phyloP scores from a whole-genome alignment of 2,888 invertebrate species.

The Ichneumoninae sp. region DNA sequence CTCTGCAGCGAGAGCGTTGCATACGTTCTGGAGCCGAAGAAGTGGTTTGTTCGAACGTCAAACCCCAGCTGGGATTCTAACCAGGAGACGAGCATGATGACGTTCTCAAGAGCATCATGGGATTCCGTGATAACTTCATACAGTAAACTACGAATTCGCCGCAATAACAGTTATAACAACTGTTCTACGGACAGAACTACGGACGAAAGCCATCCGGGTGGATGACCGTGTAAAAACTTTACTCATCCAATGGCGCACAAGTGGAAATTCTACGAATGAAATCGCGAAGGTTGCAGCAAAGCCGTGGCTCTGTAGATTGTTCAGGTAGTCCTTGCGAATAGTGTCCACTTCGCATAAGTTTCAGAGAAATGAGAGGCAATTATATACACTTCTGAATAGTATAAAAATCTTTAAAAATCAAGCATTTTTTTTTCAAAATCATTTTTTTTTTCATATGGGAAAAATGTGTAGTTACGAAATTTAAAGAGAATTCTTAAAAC shows the following conservation, averaged over 20 bases:
- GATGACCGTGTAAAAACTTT: conserved; percentile 24
- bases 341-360: too few relatives aligned
- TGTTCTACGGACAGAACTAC: neutral
- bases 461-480: too few relatives aligned
- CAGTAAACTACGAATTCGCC: conserved; percentile 11
- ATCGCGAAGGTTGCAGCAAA: conserved; percentile 5
- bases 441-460: too few relatives aligned
- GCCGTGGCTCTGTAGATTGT: neutral
- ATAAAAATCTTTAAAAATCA: too few relatives aligned
- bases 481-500: too few relatives aligned
- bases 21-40: conserved; percentile 37
- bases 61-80: conserved; percentile 1
- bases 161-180: neutral
- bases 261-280: conserved; percentile 21
- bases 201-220: conserved; percentile 1
- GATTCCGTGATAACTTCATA: conserved; percentile 25
- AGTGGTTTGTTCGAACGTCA: conserved; percentile 65
- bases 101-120: conserved; percentile 34
- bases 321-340: neutral
- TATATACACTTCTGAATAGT: too few relatives aligned
- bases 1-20: conserved; percentile 67
- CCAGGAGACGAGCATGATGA: conserved; percentile 15
- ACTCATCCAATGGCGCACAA: neutral
- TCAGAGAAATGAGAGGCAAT: too few relatives aligned
- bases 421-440: too few relatives aligned